A percentile compares a stretch with the other conserved stretches of the same genome.
Conservation (phyloP, 2,888 invertebrate species). For the Eupithecia tripunctaria region DNA sequence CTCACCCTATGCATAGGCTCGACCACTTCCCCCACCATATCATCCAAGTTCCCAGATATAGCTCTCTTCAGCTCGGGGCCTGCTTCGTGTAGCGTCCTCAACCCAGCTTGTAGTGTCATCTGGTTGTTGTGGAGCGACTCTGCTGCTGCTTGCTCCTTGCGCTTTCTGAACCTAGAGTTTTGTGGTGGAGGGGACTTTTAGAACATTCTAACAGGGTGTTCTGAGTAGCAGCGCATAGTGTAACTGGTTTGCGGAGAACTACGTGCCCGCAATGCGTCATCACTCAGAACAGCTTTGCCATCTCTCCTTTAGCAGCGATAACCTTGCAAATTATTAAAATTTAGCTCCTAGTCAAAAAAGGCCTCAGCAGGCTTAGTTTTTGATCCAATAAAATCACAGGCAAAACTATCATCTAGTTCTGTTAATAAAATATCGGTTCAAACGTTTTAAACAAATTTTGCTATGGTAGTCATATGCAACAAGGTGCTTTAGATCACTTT, state of each 20-base stretch:
- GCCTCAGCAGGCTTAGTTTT: background rate
- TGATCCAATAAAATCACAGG: background rate
- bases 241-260: background rate
- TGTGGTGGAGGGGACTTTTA: conserved; percentile 11
- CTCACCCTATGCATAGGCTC: conserved; percentile 99
- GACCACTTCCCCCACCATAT: conserved; percentile 94
- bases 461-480: background rate
- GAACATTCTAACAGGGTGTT: conserved; percentile 5
- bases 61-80: conserved; percentile 99
- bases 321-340: background rate
- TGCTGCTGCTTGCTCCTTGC: conserved; percentile 92
- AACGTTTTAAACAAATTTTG: background rate
- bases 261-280: background rate
- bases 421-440: background rate
- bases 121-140: conserved; percentile 84
- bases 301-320: background rate
- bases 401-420: background rate
- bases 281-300: background rate
- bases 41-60: conserved; percentile 98
- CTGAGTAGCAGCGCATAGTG: background rate
- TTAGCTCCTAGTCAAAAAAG: background rate
- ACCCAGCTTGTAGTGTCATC: conserved; percentile 96
- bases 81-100: conserved; percentile 97
- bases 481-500: background rate
- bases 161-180: conserved; percentile 92